A percentile compares a stretch with the other conserved stretches of the same genome.
Conservation (phyloP, 2,113 vertebrate genomes). For the Saguinus midas region DNA sequence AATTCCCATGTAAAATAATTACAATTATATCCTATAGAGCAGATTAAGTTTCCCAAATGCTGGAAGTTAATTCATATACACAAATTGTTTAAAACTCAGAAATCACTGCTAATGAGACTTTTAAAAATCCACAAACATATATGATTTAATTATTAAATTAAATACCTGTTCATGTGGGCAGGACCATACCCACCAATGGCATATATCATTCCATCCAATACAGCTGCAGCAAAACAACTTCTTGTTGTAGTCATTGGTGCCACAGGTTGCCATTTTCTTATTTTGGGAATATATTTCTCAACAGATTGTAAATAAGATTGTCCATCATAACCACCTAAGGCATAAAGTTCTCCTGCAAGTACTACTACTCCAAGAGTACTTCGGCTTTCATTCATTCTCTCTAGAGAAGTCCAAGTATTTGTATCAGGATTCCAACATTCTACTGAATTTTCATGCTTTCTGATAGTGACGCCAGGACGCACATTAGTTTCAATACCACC, state of each 20-base stretch:
- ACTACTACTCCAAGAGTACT: constrained; percentile 95
- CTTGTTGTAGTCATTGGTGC: constrained; percentile 97
- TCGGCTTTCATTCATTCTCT: constrained; percentile 94
- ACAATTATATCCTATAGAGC: background rate
- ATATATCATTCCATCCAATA: constrained; percentile 97
- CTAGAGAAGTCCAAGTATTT: constrained; percentile 94
- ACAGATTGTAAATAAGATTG: constrained; percentile 96
- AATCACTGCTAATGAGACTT: constrained; percentile 23
- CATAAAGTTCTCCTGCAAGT: constrained; percentile 95
- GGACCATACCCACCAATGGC: constrained; percentile 97
- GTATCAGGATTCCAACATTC: constrained; percentile 98
- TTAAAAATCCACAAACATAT: background rate
- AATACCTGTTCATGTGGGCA: constrained; percentile 98
- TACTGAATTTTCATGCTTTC: constrained; percentile 95
- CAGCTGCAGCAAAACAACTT: constrained; percentile 95
- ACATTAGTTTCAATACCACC: constrained; percentile 97
- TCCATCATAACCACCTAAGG: constrained; percentile 96
- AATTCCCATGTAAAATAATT: background rate
- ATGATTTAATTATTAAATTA: background rate
- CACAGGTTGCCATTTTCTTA: constrained; percentile 95
- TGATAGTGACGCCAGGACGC: constrained; percentile 93
- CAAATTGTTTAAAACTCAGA: constrained; percentile 42
- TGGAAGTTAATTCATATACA: background rate
- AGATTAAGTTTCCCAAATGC: constrained; percentile 18
- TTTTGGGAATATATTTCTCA: constrained; percentile 96